A percentile compares a stretch with the other conserved stretches of the same genome.
These are phyloP conservation scores for Caenorhabditis parvicauda DNA, from an alignment of 2,888 invertebrate genomes.

Conservation along the genomic window DNA sequence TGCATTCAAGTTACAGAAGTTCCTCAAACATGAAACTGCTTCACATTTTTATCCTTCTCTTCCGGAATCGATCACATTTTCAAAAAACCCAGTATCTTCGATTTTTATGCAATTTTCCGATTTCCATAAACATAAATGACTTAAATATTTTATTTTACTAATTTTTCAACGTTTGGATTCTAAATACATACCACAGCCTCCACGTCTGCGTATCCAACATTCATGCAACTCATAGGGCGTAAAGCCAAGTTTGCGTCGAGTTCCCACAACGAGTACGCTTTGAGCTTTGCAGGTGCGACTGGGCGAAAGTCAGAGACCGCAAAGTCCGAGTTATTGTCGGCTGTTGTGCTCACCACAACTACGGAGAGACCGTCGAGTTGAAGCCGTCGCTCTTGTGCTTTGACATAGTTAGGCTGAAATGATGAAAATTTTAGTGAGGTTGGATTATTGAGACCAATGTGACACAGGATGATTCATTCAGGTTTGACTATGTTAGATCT, in stretches of 20 bases:
- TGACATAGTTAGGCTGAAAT: constrained; percentile 48
- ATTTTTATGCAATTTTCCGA: no score
- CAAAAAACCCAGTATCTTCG: no score
- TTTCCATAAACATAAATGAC: no score
- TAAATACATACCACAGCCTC: background rate
- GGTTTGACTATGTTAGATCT: no score
- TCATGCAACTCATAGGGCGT: constrained; percentile 33
- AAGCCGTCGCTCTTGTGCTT: constrained; percentile 25
- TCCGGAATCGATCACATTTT: no score
- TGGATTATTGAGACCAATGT: no score
- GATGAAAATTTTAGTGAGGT: no score
- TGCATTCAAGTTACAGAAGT: no score
- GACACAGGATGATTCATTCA: constrained; percentile 2
- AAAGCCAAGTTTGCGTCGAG: constrained; percentile 50
- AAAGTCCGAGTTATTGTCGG: constrained; percentile 9
- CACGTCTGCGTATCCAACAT: constrained; percentile 17
- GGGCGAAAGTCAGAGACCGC: constrained; percentile 23
- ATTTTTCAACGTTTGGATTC: no score
- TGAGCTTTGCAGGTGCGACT: constrained; percentile 11
- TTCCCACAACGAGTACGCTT: constrained; percentile 46
- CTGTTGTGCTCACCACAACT: constrained; percentile 13
- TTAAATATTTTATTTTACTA: no score
- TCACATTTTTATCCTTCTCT: no score
- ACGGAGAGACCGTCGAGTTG: constrained; percentile 18
- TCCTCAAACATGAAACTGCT: no score